Percentiles rank a stretch among this genome's conserved stretches.
These are phyloP conservation scores for Helicoverpa assulta DNA, from an alignment of 2,888 invertebrate species.

Conservation along the genomic window DNA sequence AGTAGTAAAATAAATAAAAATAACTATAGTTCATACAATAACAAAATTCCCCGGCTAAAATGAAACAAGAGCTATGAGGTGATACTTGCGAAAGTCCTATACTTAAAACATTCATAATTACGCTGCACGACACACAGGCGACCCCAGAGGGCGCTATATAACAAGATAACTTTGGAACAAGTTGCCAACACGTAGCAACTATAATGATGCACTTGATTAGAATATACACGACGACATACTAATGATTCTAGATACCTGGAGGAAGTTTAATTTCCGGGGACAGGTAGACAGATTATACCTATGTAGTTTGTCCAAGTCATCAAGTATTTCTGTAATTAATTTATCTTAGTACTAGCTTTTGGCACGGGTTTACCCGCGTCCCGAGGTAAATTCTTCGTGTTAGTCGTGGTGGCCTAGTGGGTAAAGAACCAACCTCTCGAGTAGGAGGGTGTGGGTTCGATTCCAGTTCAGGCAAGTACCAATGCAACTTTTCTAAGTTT, in stretches of 20 bases:
- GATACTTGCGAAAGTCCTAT: not conserved
- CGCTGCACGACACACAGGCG: not conserved
- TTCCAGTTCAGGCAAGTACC: no score
- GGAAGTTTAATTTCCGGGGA: conserved; percentile 18
- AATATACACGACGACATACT: conserved; percentile 14
- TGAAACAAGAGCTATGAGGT: not conserved
- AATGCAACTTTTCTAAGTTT: no score
- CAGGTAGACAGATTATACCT: not conserved
- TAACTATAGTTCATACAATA: not conserved
- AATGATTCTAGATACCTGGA: not conserved
- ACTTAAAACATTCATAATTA: conserved; percentile 17
- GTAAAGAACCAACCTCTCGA: no score
- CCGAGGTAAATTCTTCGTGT: no score
- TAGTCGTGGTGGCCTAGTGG: no score
- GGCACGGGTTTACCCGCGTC: no score
- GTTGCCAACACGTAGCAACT: conserved; percentile 25
- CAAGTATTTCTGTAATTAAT: no score
- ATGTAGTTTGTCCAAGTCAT: not conserved
- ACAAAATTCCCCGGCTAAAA: not conserved
- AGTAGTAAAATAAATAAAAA: no score
- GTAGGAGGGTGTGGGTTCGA: no score
- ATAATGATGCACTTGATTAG: conserved; percentile 10
- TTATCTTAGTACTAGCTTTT: no score
- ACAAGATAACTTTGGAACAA: conserved; percentile 33
- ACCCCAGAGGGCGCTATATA: conserved; percentile 25